A percentile compares a stretch with the other conserved stretches of the same genome.
These are phyloP conservation scores for Vultur gryphus DNA, from an alignment of 2,797 vertebrate genomes.

Conservation along the genomic window DNA sequence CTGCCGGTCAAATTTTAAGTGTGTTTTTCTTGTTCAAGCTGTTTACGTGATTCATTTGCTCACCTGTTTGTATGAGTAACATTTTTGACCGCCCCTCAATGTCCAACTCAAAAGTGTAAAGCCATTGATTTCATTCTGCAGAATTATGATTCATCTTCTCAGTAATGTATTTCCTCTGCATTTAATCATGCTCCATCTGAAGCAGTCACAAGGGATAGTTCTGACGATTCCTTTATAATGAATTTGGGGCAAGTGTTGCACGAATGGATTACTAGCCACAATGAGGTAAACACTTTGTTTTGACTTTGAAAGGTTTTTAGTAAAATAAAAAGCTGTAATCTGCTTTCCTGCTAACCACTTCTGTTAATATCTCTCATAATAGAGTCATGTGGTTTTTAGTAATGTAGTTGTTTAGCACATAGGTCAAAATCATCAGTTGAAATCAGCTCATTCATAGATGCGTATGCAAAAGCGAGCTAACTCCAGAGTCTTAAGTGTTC, in stretches of 20 bases:
- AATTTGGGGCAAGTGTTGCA: not conserved
- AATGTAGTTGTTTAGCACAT: not conserved
- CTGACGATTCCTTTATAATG: slow-evolving; percentile 22
- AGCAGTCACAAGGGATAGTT: slow-evolving; percentile 44
- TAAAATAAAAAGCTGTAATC: slow-evolving; percentile 29
- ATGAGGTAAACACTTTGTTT: not conserved
- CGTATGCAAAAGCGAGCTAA: not conserved
- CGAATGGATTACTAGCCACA: slow-evolving; percentile 16
- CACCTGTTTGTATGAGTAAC: slow-evolving; percentile 37
- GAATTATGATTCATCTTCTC: slow-evolving; percentile 56
- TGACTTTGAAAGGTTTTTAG: slow-evolving; percentile 38
- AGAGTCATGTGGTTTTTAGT: slow-evolving; percentile 24
- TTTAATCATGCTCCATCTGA: slow-evolving; percentile 56
- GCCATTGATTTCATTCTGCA: slow-evolving; percentile 50
- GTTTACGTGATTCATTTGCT: slow-evolving; percentile 8
- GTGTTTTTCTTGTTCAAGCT: not conserved
- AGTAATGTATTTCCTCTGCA: slow-evolving; percentile 46
- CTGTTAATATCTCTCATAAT: not conserved
- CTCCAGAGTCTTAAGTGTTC: not conserved
- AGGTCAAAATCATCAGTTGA: not conserved
- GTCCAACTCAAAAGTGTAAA: slow-evolving; percentile 52
- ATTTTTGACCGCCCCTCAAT: slow-evolving; percentile 12
- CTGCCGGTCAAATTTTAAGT: not conserved
- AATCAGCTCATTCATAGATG: not conserved
- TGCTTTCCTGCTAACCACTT: slow-evolving; percentile 5